Percentiles rank a stretch among this genome's conserved stretches.
Evolutionary conservation across 2,113 vertebrate species (phyloP).

Genomic region (Chaenocephalus aceratus): DNA sequence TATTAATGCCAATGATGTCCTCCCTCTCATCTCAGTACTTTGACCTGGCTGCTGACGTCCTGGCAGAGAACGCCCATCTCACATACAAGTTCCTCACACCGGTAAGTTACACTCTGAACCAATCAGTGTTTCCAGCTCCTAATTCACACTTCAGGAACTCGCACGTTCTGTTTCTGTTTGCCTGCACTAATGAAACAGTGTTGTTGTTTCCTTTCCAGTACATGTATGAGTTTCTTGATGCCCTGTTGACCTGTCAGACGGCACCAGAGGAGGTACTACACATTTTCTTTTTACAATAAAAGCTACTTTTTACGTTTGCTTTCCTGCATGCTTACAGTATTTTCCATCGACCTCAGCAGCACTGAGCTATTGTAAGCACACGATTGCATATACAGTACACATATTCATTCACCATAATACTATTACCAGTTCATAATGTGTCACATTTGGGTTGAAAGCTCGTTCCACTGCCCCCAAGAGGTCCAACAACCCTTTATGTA

Average conservation of each 20-base stretch:
- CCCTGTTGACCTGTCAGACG: slow-evolving; percentile 93
- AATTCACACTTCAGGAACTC: no score
- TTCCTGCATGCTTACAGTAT: not conserved
- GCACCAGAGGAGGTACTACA: slow-evolving; percentile 91
- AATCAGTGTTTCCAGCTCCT: not conserved
- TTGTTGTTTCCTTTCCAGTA: slow-evolving; percentile 76
- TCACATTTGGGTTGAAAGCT: not conserved
- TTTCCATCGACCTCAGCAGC: no score
- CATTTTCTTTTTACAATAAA: not conserved
- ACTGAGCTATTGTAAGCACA: not conserved
- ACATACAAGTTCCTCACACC: slow-evolving; percentile 94
- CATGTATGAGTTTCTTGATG: slow-evolving; percentile 94
- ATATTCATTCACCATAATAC: not conserved
- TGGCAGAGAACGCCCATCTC: slow-evolving; percentile 96
- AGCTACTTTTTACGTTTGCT: not conserved
- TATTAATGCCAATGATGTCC: slow-evolving; percentile 43
- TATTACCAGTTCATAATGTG: not conserved
- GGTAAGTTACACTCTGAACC: slow-evolving; percentile 64
- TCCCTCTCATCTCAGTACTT: slow-evolving; percentile 85
- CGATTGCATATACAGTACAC: not conserved
- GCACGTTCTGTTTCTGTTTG: no score
- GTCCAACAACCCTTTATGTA: not conserved
- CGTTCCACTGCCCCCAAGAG: no score
- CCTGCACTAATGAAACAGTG: no score
- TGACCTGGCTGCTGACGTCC: slow-evolving; percentile 94